These are phyloP conservation scores for Frieseomelitta varia DNA, from an alignment of 1,140 invertebrate species.

Conservation along the genomic window DNA sequence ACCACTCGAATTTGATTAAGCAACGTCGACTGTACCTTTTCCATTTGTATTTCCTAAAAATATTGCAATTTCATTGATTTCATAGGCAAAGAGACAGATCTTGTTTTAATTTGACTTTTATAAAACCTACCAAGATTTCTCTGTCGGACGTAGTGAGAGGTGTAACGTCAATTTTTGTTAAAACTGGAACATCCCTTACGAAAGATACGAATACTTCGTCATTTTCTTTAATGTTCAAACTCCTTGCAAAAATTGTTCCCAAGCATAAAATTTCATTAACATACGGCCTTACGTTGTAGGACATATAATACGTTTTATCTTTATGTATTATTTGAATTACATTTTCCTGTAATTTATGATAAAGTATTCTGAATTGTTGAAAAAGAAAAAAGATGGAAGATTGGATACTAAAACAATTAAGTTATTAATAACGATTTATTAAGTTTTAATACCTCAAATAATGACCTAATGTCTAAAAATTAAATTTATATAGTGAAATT, in stretches of 20 bases:
- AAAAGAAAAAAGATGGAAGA: neutral
- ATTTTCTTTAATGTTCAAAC: slow-evolving; percentile 74
- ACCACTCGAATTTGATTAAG: slow-evolving; percentile 76
- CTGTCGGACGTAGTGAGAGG: slow-evolving; percentile 82
- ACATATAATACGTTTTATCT: slow-evolving; percentile 70
- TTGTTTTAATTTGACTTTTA: neutral
- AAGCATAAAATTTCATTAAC: slow-evolving; percentile 67
- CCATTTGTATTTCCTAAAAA: slow-evolving; percentile 73
- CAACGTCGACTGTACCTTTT: slow-evolving; percentile 74
- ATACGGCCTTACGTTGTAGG: slow-evolving; percentile 60
- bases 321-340: slow-evolving; percentile 69
- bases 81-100: neutral
- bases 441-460: too few species aligned
- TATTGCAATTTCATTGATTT: neutral
- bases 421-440: too few species aligned
- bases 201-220: slow-evolving; percentile 72
- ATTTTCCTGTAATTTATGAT: slow-evolving; percentile 66
- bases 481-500: too few species aligned
- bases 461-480: too few species aligned
- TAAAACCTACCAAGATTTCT: slow-evolving; percentile 80
- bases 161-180: slow-evolving; percentile 70
- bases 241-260: slow-evolving; percentile 77
- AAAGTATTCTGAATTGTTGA: neutral
- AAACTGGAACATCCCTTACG: slow-evolving; percentile 55
- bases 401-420: neutral